Conservation (phyloP, 2,888 invertebrate species). For the Eilema griseolum region DNA sequence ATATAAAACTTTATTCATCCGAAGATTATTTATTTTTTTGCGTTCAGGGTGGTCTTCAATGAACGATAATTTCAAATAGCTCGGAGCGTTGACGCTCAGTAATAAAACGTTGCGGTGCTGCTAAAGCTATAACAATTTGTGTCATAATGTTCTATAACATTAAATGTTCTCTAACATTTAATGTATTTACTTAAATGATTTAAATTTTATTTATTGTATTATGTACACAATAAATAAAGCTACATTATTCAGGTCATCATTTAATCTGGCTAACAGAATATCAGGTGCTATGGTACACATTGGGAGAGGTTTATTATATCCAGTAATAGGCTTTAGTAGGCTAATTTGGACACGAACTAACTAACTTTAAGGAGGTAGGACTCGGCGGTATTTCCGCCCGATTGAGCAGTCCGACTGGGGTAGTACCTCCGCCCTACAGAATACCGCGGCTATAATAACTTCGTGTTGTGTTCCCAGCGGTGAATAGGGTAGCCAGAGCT, state of each 20-base stretch:
- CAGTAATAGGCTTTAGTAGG: background rate
- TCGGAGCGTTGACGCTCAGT: background rate
- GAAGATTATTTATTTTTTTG: background rate
- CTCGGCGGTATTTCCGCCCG: too few relatives aligned
- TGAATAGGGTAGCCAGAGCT: too few relatives aligned
- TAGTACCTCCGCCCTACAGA: too few relatives aligned
- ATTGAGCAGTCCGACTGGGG: too few relatives aligned
- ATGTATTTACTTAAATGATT: background rate
- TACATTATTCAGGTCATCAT: background rate
- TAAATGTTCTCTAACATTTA: background rate
- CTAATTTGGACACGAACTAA: too few relatives aligned
- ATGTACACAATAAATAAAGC: background rate
- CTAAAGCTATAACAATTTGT: background rate
- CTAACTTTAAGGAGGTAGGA: too few relatives aligned
- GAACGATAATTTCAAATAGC: constrained; percentile 3
- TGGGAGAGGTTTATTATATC: background rate
- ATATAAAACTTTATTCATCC: background rate
- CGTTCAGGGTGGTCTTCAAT: background rate
- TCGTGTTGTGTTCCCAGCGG: too few relatives aligned
- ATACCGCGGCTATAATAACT: too few relatives aligned
- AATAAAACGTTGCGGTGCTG: background rate
- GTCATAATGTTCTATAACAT: constrained; percentile 1
- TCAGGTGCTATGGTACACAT: background rate
- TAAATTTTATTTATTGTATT: background rate
- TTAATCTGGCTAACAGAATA: background rate